phyloP scores from a whole-genome alignment of 2,113 vertebrate species.

The Malurus melanocephalus region DNA sequence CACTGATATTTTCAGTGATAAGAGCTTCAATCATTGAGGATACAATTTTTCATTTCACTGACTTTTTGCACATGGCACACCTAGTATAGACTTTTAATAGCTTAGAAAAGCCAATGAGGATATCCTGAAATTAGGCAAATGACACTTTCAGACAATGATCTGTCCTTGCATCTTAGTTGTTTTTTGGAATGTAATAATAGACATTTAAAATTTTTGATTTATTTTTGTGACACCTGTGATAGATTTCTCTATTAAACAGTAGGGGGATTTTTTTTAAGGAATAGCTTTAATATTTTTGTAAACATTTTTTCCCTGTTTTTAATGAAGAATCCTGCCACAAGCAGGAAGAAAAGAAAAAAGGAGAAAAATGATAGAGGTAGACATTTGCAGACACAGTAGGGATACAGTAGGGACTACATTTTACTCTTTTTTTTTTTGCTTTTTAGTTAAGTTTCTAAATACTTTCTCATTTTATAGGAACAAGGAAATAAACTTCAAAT shows the following conservation, averaged over 20 bases:
- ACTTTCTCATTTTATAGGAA: not conserved
- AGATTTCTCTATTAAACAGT: not conserved
- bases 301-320: not conserved
- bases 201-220: not conserved
- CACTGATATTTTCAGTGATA: not conserved
- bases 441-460: not conserved
- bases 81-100: not conserved
- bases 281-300: not conserved
- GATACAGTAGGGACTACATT: not conserved
- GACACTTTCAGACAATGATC: not conserved
- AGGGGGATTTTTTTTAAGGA: not conserved
- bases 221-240: not conserved
- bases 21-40: not conserved
- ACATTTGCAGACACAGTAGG: not conserved
- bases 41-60: not conserved
- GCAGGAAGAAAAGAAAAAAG: not conserved
- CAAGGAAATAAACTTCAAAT: not conserved
- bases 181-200: not conserved
- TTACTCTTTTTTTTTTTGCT: fast-evolving
- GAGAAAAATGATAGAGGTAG: not conserved
- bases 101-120: not conserved
- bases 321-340: not conserved
- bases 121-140: not conserved
- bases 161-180: not conserved
- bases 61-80: not conserved